A percentile compares a stretch with the other conserved stretches of the same genome.
Evolutionary conservation across 2,113 vertebrate genomes (phyloP).

Genomic region (Beaufortia kweichowensis): DNA sequence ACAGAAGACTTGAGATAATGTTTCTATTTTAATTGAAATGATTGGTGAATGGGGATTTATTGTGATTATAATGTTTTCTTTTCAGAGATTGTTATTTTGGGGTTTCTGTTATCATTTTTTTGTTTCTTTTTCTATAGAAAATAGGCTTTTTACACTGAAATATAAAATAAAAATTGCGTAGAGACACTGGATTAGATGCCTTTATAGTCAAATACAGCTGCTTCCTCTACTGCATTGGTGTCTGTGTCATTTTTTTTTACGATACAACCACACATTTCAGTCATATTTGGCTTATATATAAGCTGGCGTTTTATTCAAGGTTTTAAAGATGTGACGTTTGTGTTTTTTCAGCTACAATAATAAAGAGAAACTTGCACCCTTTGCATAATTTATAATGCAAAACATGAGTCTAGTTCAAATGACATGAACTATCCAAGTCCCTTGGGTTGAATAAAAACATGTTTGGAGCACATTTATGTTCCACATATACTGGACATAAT

Average conservation of each 20-base stretch:
- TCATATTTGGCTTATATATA: background rate
- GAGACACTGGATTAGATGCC: slow-evolving; percentile 82
- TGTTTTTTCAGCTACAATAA: background rate
- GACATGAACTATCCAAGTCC: background rate
- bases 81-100: slow-evolving; percentile 70
- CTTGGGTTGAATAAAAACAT: background rate
- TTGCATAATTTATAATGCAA: background rate
- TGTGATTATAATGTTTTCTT: slow-evolving; percentile 67
- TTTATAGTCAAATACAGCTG: slow-evolving; percentile 81
- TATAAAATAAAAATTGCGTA: slow-evolving; percentile 74
- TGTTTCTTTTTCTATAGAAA: slow-evolving; percentile 72
- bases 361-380: background rate
- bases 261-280: background rate
- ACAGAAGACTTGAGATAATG: slow-evolving; percentile 65
- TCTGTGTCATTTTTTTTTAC: slow-evolving; percentile 55
- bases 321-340: background rate
- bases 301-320: background rate
- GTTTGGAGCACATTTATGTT: slow-evolving; percentile 8
- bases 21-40: slow-evolving; percentile 79
- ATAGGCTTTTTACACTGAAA: slow-evolving; percentile 82
- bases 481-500: slow-evolving; percentile 18
- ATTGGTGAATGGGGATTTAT: slow-evolving; percentile 74
- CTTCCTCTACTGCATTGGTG: slow-evolving; percentile 71
- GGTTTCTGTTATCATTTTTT: slow-evolving; percentile 58
- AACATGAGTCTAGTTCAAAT: background rate